Evolutionary conservation across 2,113 vertebrate species (phyloP).

Genomic region (Megalops atlanticus): DNA sequence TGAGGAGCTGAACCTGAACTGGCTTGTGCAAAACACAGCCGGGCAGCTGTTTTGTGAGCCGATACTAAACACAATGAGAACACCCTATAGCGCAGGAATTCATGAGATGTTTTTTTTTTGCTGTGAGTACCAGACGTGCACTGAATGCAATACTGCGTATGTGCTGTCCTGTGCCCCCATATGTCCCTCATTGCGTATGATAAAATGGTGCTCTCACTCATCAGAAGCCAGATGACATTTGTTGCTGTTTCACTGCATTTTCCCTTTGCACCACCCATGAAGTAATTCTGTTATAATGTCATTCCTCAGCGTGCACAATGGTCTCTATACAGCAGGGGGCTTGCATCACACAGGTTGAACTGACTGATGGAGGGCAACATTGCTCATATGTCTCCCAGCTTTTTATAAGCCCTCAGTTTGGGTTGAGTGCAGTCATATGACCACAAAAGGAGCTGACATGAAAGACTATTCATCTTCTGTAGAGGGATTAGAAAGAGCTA

Average conservation of each 20-base stretch:
- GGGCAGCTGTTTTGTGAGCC: too few species aligned
- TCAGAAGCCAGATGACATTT: background rate
- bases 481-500: background rate
- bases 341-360: background rate
- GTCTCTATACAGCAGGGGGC: background rate
- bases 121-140: background rate
- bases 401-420: background rate
- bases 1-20: background rate
- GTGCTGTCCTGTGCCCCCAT: background rate
- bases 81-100: too few species aligned
- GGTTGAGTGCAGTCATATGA: background rate
- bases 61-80: too few species aligned
- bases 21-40: too few species aligned
- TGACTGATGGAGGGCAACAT: background rate
- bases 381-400: background rate
- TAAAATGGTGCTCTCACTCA: background rate
- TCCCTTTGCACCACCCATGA: background rate
- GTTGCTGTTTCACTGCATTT: background rate
- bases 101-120: background rate
- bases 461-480: background rate
- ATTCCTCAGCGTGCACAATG: background rate
- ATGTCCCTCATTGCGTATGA: background rate
- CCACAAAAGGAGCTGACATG: background rate
- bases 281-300: slow-evolving; percentile 1
- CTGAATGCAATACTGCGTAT: background rate